Base-by-base conservation (phyloP, 2,113 vertebrate genomes). In the Nothoprocta pentlandii region DNA sequence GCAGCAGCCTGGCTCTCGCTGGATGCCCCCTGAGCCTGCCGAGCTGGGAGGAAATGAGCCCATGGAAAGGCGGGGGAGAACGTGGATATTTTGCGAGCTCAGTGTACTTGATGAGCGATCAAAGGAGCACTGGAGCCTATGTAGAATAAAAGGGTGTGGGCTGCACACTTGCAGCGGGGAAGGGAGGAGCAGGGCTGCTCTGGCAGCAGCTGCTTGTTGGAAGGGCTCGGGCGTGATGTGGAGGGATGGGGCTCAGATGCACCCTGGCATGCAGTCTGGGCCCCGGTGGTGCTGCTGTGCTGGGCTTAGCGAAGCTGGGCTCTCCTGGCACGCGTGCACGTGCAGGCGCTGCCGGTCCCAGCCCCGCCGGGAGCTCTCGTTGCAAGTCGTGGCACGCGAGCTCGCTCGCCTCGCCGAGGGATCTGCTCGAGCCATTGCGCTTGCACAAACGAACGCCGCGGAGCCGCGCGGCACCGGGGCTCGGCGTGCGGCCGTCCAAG, bases 251-350 rank as follows among this genome's bases (percentile, higher is more conserved):
- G 56, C 30, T 53, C 30, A 0, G 23, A 17, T 42, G 6, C 3
- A 6, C 71, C 14, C 54, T 32, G 30, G 54, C 54, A 56, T 32
- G 28, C 54, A 9, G 15, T 5, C 28, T 30, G 16, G 28, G 23
- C 12, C 22, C 36, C 2, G 0, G 12, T 2, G 32, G 14, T 39
- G 47, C 47, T 51, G 58, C 58, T 26, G 3, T 16, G 1, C 44
- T 20, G 4, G 46, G 23, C 49, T 13, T 12, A 1, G 53, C 2
- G 0, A 51, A 39, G 56, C 66, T 0, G 0, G 34, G 30, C 26
- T 66, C 42, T 21, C 2, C 0, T 0, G 11, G 39, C 82, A n/a
- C 1, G 0, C 6, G 1, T n/a, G 62, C 0, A 9, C 0, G 0
- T 42, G 11, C 32, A 11, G 3, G 6, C 3, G 0, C 8, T 63